Evolutionary conservation across 2,113 vertebrate genomes (phyloP), one percentile per base, ranked within the genome.

Genomic region (Tupaia chinensis): DNA sequence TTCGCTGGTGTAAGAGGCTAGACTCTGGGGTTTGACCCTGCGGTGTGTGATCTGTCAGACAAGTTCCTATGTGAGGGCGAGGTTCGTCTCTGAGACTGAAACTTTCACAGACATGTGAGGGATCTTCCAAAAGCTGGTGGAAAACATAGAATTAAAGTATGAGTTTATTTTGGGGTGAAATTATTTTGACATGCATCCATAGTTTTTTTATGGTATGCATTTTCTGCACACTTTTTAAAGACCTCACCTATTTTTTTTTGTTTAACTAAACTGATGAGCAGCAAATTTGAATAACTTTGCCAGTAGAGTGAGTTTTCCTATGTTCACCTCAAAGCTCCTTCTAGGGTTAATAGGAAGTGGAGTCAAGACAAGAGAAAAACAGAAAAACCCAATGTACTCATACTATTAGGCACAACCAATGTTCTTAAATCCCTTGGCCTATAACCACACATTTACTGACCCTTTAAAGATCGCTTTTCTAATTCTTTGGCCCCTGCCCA

Each of bases 1-100:
- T 2, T 0, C 0, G 32, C 2, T 27, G 1, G 12, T 9, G 1
- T 44, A 5, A n/a, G 61, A 84, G 29, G 29, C 79, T 15, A 53
- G 15, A 27, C 34, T 16, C 0, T 2, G 13, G 20, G 19, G 44
- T 44, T 60, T 54, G 27, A 70, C 53, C 8, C 61, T 76, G 10
- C 22, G 68, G 14, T 63, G 23, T 77, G 14, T 63, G 23, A 63
- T 65, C 74, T 66, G 27, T 29, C 60, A 66, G 16, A 29, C 16
- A 29, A 22, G 17, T 72, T 79, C 56, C n/a, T 63, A 0, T 54
- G 19, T 20, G 20, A 95, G 29, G 54, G 22, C 17, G 58, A 9
- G 13, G 17, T 54, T 83, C 34, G 32, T 58, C 66, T 87, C 63
- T 89, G 17, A 61, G 15, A 72, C 44, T 10, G 70, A 80, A 88